Evolutionary conservation across 64 coral and sea anemone species (phyloP).

Genomic region (Montipora efflorescens): DNA sequence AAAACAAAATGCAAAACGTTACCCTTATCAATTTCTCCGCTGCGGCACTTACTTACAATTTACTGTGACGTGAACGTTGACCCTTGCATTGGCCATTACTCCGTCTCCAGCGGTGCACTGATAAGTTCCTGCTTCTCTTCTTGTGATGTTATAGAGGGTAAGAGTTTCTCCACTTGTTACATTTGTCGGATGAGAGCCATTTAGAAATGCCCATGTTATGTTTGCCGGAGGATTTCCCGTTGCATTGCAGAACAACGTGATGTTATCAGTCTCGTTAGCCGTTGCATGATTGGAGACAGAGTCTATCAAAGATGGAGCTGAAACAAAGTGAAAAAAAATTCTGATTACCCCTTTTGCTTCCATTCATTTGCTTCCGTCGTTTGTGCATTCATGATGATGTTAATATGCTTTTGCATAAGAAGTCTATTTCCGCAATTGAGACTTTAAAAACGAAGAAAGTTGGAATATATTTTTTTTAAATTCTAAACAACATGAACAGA

Average conservation of each 20-base stretch:
- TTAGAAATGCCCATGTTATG: slow-evolving; percentile 22
- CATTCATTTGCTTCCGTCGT: too few relatives aligned
- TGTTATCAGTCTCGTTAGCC: slow-evolving; percentile 30
- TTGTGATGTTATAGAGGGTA: neutral
- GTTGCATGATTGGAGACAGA: neutral
- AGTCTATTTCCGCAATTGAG: too few relatives aligned
- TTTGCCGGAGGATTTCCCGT: slow-evolving; percentile 40
- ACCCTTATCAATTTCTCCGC: neutral
- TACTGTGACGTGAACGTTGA: neutral
- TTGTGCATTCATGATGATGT: too few relatives aligned
- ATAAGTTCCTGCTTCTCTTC: neutral
- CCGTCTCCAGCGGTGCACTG: neutral
- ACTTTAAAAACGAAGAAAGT: too few relatives aligned
- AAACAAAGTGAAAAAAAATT: neutral
- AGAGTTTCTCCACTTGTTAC: neutral
- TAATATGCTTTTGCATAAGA: too few relatives aligned
- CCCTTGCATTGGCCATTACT: neutral
- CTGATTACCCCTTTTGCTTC: too few relatives aligned
- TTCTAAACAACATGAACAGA: too few relatives aligned
- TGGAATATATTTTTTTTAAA: too few relatives aligned
- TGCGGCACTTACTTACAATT: slow-evolving; percentile 1
- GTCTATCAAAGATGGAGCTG: slow-evolving; percentile 24
- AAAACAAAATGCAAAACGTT: too few relatives aligned
- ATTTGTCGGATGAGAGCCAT: neutral
- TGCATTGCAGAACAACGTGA: slow-evolving; percentile 37